These are phyloP conservation scores for Alexandromys oeconomus DNA, from an alignment of 2,797 vertebrate species.

Conservation along the genomic window DNA sequence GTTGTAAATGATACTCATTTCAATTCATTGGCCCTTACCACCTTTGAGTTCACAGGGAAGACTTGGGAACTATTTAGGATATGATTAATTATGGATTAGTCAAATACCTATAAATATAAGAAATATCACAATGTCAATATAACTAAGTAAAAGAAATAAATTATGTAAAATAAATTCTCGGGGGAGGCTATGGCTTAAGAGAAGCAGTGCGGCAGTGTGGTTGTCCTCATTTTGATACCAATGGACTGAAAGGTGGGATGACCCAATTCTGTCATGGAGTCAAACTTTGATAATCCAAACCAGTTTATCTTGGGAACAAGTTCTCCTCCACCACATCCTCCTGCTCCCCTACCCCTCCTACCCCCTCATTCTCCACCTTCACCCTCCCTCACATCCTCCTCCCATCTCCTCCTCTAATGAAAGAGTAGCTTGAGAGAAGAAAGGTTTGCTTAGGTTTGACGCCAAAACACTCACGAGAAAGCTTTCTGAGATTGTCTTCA, in stretches of 20 bases:
- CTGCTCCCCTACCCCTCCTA: too few relatives aligned
- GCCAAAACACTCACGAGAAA: neutral
- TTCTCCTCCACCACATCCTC: neutral
- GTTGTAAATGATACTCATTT: neutral
- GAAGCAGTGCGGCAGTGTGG: neutral
- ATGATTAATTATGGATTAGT: neutral
- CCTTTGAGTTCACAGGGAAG: slow-evolving; percentile 38
- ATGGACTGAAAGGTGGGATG: neutral
- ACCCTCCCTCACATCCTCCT: rapidly evolving
- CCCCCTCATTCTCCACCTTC: rapidly evolving
- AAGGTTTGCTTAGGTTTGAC: slow-evolving; percentile 35
- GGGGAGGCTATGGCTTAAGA: neutral
- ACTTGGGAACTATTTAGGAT: slow-evolving; percentile 38
- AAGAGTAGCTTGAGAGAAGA: neutral
- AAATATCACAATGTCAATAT: neutral
- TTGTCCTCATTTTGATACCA: neutral
- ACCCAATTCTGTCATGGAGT: neutral
- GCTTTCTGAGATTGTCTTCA: slow-evolving; percentile 45
- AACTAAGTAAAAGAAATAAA: neutral
- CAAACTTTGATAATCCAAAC: neutral
- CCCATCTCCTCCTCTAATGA: neutral
- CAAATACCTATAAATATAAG: slow-evolving; percentile 1
- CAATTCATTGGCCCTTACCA: slow-evolving; percentile 15
- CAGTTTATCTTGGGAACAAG: neutral
- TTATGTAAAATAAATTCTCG: neutral